Conservation (phyloP, 2,113 vertebrate species). For the Rhineura floridana region DNA sequence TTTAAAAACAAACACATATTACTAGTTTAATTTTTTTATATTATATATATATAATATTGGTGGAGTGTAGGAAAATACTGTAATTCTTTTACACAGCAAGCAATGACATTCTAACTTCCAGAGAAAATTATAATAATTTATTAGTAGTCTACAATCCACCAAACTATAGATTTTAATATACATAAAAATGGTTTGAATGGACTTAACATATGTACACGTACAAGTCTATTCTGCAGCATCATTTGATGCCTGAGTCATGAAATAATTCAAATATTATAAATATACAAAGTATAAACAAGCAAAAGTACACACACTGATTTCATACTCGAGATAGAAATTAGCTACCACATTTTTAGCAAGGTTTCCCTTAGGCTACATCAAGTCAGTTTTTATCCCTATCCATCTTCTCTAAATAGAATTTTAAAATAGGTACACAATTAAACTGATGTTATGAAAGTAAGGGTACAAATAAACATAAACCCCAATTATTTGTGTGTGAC, state of each 20-base stretch:
- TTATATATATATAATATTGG: slow-evolving; percentile 80
- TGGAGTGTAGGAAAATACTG: slow-evolving; percentile 83
- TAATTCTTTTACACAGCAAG: slow-evolving; percentile 75
- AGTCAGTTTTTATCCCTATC: slow-evolving; percentile 1
- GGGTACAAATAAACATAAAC: slow-evolving; percentile 11
- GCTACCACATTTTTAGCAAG: slow-evolving; percentile 53
- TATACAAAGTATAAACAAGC: slow-evolving; percentile 73
- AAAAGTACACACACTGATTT: slow-evolving; percentile 68
- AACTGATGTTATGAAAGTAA: slow-evolving; percentile 47
- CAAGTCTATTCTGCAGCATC: slow-evolving; percentile 78
- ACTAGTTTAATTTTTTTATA: slow-evolving; percentile 71
- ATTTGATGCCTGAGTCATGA: slow-evolving; percentile 77
- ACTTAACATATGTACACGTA: slow-evolving; percentile 73
- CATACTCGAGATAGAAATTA: slow-evolving; percentile 64
- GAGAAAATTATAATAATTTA: slow-evolving; percentile 60
- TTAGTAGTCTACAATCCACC: slow-evolving; percentile 78
- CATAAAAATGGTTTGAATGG: slow-evolving; percentile 72
- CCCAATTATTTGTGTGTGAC: neutral
- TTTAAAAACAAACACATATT: slow-evolving; percentile 62
- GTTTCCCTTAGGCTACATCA: slow-evolving; percentile 49
- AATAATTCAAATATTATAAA: slow-evolving; percentile 74
- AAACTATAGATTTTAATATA: slow-evolving; percentile 74
- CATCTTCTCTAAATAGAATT: slow-evolving; percentile 44
- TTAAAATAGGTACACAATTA: slow-evolving; percentile 45
- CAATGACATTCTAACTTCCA: slow-evolving; percentile 72